Conservation (phyloP, 2,888 invertebrate genomes). For the Dendrolimus houi region DNA sequence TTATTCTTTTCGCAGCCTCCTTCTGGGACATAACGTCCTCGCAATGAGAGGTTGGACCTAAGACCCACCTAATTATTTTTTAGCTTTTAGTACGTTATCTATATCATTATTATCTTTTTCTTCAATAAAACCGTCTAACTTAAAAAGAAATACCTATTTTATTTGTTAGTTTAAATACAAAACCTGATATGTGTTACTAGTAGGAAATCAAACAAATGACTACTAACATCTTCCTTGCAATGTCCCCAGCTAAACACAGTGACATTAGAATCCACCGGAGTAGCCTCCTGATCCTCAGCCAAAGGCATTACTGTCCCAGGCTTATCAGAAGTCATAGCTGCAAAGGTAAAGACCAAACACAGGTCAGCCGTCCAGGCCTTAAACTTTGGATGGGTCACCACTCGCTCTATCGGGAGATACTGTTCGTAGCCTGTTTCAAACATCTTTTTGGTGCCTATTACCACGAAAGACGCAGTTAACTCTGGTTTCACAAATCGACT, state of each 20-base stretch:
- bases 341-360: conserved; percentile 43
- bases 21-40: too few relatives aligned
- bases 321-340: conserved; percentile 45
- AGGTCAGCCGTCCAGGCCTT: conserved; percentile 41
- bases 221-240: conserved; percentile 10
- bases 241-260: conserved; percentile 46
- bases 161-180: too few relatives aligned
- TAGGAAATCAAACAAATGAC: conserved; percentile 4
- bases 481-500: conserved; percentile 24
- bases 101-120: too few relatives aligned
- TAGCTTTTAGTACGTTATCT: too few relatives aligned
- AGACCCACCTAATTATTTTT: too few relatives aligned
- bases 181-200: too few relatives aligned
- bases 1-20: too few relatives aligned
- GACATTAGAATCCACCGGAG: conserved; percentile 33
- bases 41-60: too few relatives aligned
- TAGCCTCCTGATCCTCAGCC: conserved; percentile 24
- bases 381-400: conserved; percentile 38
- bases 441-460: conserved; percentile 47
- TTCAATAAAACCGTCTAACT: too few relatives aligned
- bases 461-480: conserved; percentile 43
- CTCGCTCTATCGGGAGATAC: conserved; percentile 48
- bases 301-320: conserved; percentile 35
- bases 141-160: too few relatives aligned
- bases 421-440: conserved; percentile 46